Evolutionary conservation across 2,888 invertebrate species (phyloP).

Genomic region (Pasiphila rectangulata): DNA sequence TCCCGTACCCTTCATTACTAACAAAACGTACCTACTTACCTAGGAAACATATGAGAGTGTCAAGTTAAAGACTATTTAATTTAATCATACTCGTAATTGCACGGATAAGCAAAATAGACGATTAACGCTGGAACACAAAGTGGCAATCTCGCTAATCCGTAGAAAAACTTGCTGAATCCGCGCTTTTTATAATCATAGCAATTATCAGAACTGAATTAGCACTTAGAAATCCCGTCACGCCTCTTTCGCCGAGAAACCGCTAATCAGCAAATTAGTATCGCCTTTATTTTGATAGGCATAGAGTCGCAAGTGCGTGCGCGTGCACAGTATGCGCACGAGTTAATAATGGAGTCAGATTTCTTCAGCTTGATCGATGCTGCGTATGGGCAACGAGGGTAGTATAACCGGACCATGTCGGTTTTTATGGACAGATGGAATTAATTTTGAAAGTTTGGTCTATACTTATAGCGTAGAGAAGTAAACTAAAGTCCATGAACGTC

Average conservation of each 20-base stretch:
- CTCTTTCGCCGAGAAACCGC: slow-evolving; percentile 12
- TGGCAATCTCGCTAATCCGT: slow-evolving; percentile 2
- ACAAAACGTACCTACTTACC: no score
- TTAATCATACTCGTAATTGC: background rate
- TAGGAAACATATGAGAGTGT: no score
- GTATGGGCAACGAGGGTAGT: slow-evolving; percentile 19
- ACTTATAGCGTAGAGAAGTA: background rate
- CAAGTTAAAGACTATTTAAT: no score
- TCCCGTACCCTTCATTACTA: no score
- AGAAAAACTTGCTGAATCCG: slow-evolving; percentile 6
- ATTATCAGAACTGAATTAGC: slow-evolving; percentile 24
- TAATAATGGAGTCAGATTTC: slow-evolving; percentile 25
- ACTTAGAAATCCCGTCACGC: slow-evolving; percentile 19
- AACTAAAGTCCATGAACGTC: background rate
- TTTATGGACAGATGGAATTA: background rate
- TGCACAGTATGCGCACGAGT: slow-evolving; percentile 17
- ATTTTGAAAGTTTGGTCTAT: background rate
- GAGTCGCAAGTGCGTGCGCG: slow-evolving; percentile 9
- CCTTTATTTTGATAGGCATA: slow-evolving; percentile 3
- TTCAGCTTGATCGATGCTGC: slow-evolving; percentile 22
- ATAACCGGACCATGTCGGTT: slow-evolving; percentile 1
- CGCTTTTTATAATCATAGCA: slow-evolving; percentile 8
- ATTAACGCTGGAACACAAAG: slow-evolving; percentile 5
- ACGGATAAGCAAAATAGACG: background rate
- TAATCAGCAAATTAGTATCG: slow-evolving; percentile 9